phyloP scores from a whole-genome alignment of 2,113 vertebrate genomes.

The Harpagus bidentatus region DNA sequence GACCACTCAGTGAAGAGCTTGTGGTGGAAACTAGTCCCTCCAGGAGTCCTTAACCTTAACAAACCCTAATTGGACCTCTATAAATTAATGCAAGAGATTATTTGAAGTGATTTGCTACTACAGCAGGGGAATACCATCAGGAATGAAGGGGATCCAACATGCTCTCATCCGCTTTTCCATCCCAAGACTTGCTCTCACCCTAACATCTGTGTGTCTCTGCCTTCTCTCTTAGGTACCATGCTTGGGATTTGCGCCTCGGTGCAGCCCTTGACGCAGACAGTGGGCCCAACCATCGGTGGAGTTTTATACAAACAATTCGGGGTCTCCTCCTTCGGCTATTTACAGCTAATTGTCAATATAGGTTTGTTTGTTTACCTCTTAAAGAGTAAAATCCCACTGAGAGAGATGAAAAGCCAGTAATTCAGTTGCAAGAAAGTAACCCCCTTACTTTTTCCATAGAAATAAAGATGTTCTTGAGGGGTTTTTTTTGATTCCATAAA shows the following conservation, averaged over 20 bases:
- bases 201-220: not conserved
- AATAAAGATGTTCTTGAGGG: not conserved
- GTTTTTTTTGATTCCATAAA: not conserved
- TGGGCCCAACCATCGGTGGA: conserved; percentile 87
- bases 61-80: not conserved
- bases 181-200: not conserved
- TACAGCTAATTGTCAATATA: conserved; percentile 78
- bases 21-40: not conserved
- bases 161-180: not conserved
- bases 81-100: not conserved
- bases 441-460: not conserved
- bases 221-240: conserved; percentile 84
- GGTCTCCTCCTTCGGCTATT: conserved; percentile 81
- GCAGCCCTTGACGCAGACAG: conserved; percentile 81
- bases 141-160: not conserved
- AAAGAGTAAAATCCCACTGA: conserved; percentile 27
- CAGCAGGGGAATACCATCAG: not conserved
- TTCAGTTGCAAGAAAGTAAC: not conserved
- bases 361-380: conserved; percentile 76
- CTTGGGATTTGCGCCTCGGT: conserved; percentile 87
- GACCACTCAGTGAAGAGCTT: not conserved
- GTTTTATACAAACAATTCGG: conserved; percentile 85
- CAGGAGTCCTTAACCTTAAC: not conserved
- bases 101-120: not conserved
- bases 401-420: conserved; percentile 36